Base-by-base conservation (phyloP, 92 coral and sea anemone genomes). In the Palythoa grandis region DNA sequence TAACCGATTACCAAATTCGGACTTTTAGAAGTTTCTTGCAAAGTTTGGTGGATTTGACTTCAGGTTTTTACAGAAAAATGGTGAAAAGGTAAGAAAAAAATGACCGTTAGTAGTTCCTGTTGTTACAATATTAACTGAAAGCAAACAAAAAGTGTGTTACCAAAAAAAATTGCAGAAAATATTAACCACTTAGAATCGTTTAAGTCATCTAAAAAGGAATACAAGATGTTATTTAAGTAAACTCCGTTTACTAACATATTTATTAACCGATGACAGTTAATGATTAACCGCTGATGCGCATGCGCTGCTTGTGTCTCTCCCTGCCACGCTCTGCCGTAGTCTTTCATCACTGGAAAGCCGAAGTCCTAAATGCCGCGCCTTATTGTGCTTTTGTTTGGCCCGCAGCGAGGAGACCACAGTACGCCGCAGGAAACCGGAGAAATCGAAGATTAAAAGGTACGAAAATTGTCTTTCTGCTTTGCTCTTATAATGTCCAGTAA, bases 351-450 rank as follows among this genome's bases (percentile, higher is more conserved):
- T 83, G 84, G 86, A 79, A 76, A 71, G 93, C 82, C 29, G 70
- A 61, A 78, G 78, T 85, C 88, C 89, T 67, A 91, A 91, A 83
- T 87, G 88, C 90, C 86, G 87, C 87, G 68, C 80, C 89, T 88
- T 90, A 78, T 89, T 82, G 88, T 87, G 92, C 88, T 91, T 87
- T 88, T 90, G 87, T 78, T 88, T 86, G 91, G 91, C 87, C 84
- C 92, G 89, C 79, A 96, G 99, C 88, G 92, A 95, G 88, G 94
- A 78, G 35, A 89, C 88, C 72, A 79, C 92, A 25, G 99, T 97
- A 17, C 87, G 98, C 69, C 95, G 90, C 78, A 91, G 99, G 78
- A 97, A 97, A 76, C 90, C 95, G 52, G 98, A 93, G 11, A 88
- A 91, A 70, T 79, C 89, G 10, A 68, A 88, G 86, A 78, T 93